These are phyloP conservation scores for Cecropterus lyciades DNA, from an alignment of 1,140 invertebrate species.

Conservation along the genomic window DNA sequence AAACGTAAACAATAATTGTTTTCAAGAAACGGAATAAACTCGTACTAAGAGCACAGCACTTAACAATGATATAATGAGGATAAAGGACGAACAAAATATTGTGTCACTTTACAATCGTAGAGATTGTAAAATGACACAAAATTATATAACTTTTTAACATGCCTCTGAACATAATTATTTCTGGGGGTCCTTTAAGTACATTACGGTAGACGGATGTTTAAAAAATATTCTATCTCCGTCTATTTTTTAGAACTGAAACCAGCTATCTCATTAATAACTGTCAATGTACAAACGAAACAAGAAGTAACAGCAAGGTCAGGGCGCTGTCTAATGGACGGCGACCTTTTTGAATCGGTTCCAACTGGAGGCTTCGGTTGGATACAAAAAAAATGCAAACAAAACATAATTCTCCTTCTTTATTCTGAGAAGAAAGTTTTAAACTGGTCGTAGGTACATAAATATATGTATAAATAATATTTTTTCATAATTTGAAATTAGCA, in stretches of 20 bases:
- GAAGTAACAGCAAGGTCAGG: slow-evolving; percentile 2
- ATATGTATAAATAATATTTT: too few relatives aligned
- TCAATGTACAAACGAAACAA: neutral
- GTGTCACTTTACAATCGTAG: too few relatives aligned
- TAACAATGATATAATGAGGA: too few relatives aligned
- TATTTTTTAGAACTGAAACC: neutral
- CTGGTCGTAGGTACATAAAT: neutral
- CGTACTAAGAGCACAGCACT: too few relatives aligned
- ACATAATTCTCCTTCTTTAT: neutral
- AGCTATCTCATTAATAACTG: slow-evolving; percentile 3
- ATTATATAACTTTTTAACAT: too few relatives aligned
- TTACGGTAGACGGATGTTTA: neutral
- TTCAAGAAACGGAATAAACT: too few relatives aligned
- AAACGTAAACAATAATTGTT: too few relatives aligned
- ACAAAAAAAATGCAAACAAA: neutral
- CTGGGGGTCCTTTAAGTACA: too few relatives aligned
- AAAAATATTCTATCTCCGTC: neutral
- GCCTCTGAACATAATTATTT: too few relatives aligned
- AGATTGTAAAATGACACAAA: too few relatives aligned
- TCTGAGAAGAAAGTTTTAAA: neutral
- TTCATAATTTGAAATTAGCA: too few relatives aligned
- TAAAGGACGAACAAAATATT: too few relatives aligned
- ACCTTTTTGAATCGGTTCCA: slow-evolving; percentile 10
- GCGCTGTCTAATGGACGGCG: slow-evolving; percentile 6
- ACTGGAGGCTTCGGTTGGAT: neutral